Evolutionary conservation across 2,888 invertebrate genomes (phyloP), one percentile per base, ranked within the genome.

Genomic region (Augiades crinisus): DNA sequence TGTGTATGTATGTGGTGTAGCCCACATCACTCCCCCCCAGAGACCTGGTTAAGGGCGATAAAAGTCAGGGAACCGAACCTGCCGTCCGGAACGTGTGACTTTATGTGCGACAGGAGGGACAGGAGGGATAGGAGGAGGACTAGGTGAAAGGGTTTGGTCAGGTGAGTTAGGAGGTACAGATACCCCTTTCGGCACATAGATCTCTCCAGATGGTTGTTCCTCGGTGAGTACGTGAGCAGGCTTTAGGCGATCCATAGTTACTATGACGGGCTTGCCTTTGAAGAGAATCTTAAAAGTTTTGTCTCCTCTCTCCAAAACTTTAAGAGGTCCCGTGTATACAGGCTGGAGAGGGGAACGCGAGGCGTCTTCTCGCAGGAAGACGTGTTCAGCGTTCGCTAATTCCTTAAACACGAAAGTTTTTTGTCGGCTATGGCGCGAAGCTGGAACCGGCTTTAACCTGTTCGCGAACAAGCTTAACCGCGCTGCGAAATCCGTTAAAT

Each of bases 351-450:
- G 37, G 2, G 37, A 8, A 37, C 37, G 37, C 7, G 21, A 19
- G 2, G 37, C 7, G 7, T 37, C 37, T 5, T 37, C 37, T 3
- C 37, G 37, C 12, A 37, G 37, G 21, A 37, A 37, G 21, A 37
- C 37, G 5, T 37, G 37, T 10, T 37, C 37, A 7, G 37, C 37
- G 37, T 21, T 37, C 7, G 46, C 22, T 0, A 67, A 45, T 1
- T 66, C 63, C 33, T 66, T 66, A 21, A 33, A 65, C 0, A 69
- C 24, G 38, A 68, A 69, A 0, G 53, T 37, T 36, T 16, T 49
- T 0, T 38, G 16, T 1, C 55, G 52, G 4, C 22, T 10, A 31
- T 68, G 68, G 0, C 56, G 54, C 4, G 61, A 49, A 17, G 59
- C 43, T 10, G 54, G 56, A 0, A 43, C 31, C 0, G 60, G 57